phyloP scores from a whole-genome alignment of 2,113 vertebrate genomes.

The Rhinoptilus africanus region DNA sequence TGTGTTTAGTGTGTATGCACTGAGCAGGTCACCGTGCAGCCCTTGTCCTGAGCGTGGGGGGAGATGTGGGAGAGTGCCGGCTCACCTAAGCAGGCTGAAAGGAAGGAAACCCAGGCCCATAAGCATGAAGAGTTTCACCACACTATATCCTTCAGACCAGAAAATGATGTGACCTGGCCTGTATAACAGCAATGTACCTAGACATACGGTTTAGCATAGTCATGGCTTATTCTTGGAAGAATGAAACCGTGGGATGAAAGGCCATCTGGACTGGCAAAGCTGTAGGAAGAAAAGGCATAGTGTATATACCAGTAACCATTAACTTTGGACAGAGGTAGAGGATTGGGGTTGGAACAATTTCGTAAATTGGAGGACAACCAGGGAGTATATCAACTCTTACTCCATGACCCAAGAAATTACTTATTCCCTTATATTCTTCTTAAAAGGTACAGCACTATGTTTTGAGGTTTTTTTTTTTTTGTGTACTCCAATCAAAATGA shows the following conservation, averaged over 20 bases:
- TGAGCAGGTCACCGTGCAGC: background rate
- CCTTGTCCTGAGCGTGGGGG: background rate
- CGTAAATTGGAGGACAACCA: background rate
- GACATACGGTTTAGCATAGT: background rate
- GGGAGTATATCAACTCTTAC: background rate
- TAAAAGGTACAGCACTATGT: background rate
- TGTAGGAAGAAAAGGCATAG: background rate
- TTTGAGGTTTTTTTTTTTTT: background rate
- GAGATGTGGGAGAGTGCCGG: background rate
- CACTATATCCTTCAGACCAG: rapidly evolving
- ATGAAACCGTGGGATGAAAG: rapidly evolving
- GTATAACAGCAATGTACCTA: rapidly evolving
- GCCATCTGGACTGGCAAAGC: background rate
- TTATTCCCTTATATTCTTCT: background rate
- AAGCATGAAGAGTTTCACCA: background rate
- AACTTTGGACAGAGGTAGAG: background rate
- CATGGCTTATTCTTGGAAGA: background rate
- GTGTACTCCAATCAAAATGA: background rate
- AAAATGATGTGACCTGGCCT: background rate
- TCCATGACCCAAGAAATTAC: background rate
- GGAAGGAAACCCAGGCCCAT: background rate
- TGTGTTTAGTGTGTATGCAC: background rate
- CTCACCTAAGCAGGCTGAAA: background rate
- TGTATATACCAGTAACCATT: background rate
- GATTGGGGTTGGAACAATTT: background rate